Evolutionary conservation across 2,888 invertebrate genomes (phyloP).

Genomic region (Norana najaformis): DNA sequence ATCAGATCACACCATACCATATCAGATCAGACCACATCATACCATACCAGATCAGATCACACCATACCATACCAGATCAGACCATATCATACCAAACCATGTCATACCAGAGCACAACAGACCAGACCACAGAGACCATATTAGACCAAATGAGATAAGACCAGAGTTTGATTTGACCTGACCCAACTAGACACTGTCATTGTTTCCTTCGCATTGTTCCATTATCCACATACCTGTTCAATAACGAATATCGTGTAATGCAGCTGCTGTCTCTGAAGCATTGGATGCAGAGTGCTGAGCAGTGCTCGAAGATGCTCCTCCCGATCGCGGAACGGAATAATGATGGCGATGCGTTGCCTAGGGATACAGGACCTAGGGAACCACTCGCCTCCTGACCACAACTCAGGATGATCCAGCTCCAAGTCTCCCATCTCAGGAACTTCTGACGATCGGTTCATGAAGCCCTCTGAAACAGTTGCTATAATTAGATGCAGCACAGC

Average conservation of each 20-base stretch:
- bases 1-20: neutral
- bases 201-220: neutral
- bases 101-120: too few species aligned
- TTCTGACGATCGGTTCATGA: neutral
- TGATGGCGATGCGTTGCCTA: constrained; percentile 53
- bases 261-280: constrained; percentile 65
- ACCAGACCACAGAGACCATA: neutral
- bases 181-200: neutral
- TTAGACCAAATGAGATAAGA: neutral
- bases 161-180: neutral
- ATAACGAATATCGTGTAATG: constrained; percentile 66
- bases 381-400: constrained; percentile 52
- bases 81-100: neutral
- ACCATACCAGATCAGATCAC: neutral
- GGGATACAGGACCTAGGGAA: constrained; percentile 48
- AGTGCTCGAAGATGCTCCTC: constrained; percentile 63
- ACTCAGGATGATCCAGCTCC: constrained; percentile 40
- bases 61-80: neutral
- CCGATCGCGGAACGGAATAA: constrained; percentile 62
- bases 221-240: constrained; percentile 63
- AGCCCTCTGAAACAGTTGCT: neutral
- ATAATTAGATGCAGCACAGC: too few species aligned
- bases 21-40: neutral
- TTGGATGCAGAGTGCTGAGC: constrained; percentile 64
- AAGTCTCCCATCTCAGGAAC: constrained; percentile 25